Conservation (phyloP, 2,888 invertebrate genomes). For the Villa cingulata region DNA sequence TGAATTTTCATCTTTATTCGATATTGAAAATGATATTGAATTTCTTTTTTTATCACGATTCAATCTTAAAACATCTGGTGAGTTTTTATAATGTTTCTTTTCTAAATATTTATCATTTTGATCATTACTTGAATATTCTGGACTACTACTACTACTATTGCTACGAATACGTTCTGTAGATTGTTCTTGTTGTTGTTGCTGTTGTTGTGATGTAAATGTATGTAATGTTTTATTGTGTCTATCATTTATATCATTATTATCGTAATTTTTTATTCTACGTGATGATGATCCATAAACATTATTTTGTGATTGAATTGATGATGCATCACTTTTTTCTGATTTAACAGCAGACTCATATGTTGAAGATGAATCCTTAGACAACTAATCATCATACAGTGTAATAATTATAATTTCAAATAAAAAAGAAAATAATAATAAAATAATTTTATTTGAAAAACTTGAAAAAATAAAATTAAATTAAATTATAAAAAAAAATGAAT, state of each 20-base stretch:
- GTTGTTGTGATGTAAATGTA: neutral
- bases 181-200: no score
- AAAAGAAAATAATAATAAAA: constrained; percentile 2
- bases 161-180: no score
- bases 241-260: constrained; percentile 16
- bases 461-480: neutral
- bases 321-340: constrained; percentile 33
- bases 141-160: no score
- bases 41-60: no score
- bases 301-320: constrained; percentile 21
- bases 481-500: neutral
- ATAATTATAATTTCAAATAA: no score
- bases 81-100: neutral
- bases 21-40: no score
- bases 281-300: constrained; percentile 18
- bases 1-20: no score
- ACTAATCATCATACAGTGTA: no score
- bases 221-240: neutral
- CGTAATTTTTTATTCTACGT: neutral
- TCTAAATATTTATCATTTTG: no score
- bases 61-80: neutral
- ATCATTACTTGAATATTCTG: no score
- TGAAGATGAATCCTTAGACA: constrained; percentile 17
- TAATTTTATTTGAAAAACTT: neutral
- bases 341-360: constrained; percentile 33